Conservation (phyloP, 2,888 invertebrate species). For the Esperia sulphurella region DNA sequence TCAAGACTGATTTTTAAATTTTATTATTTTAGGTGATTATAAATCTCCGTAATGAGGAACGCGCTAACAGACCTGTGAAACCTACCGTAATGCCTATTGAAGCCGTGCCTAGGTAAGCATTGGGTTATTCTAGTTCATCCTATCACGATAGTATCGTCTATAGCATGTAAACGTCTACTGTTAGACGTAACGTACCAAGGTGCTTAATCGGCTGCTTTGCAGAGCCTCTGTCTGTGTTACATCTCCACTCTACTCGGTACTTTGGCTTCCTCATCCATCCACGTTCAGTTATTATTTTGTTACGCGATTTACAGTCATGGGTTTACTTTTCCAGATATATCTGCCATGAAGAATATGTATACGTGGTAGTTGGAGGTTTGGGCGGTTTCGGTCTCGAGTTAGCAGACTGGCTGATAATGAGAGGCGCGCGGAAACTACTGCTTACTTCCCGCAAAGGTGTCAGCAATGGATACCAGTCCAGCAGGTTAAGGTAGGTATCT, state of each 20-base stretch:
- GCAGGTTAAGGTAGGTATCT: constrained; percentile 80
- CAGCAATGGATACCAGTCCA: constrained; percentile 89
- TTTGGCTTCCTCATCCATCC: neutral
- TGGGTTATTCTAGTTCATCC: too few relatives aligned
- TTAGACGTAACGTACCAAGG: too few relatives aligned
- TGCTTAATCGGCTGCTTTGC: too few relatives aligned
- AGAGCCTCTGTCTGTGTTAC: too few relatives aligned
- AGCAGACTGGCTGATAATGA: constrained; percentile 89
- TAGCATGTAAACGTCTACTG: too few relatives aligned
- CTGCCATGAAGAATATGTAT: constrained; percentile 63
- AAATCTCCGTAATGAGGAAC: constrained; percentile 74
- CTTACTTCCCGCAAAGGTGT: constrained; percentile 90
- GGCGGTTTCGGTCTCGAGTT: constrained; percentile 96
- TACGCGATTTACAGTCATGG: neutral
- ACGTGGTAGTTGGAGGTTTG: constrained; percentile 88
- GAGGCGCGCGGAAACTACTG: constrained; percentile 89
- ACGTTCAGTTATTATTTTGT: neutral
- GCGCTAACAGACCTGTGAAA: constrained; percentile 38
- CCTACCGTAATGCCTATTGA: constrained; percentile 41
- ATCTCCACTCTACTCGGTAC: too few relatives aligned
- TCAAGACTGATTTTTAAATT: too few relatives aligned
- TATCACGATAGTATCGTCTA: too few relatives aligned
- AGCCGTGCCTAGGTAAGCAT: constrained; percentile 59
- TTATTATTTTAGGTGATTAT: constrained; percentile 59
- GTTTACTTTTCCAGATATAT: constrained; percentile 72